Evolutionary conservation across 2,888 invertebrate genomes (phyloP), one percentile per base, ranked within the genome.

Genomic region (Trichogramma dendrolimi): DNA sequence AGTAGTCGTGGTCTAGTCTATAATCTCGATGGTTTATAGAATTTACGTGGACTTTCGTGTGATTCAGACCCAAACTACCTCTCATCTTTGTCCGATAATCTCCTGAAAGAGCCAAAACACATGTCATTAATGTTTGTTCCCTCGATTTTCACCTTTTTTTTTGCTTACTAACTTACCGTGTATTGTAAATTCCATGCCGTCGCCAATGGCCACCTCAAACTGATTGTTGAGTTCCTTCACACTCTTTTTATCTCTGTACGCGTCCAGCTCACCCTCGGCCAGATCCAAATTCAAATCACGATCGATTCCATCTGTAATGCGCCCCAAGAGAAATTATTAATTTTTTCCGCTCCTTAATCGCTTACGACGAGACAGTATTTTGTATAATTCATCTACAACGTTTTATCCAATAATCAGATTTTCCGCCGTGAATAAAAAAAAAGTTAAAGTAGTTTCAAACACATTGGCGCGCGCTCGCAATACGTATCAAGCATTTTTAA

Each of bases 161-260:
- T 3, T 27, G 27, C 27, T 27, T 2, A 27, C 40, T 10, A 38
- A 63, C 71, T 79, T 85, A 87, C 92, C 93, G 80, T 92, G 93
- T 82, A 94, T 93, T 57, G 92, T 93, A 76, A 94, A 92, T 80
- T 94, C 94, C 91, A 94, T 93, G 69, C 93, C 93, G 78, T 93
- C 93, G 54, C 93, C 93, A 74, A 94, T 92, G 66, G 93, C 92
- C 68, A 94, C 92, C 83, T 94, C 94, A 69, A 93, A 85, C 80
- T 92, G 90, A 62, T 80, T 80, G 65, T 78, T 77, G 6, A 78
- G 71, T 76, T 92, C 91, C 83, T 92, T 85, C 27, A 85, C 90
- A 73, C 90, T 88, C 80, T 93, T 94, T 80, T 92, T 92, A 75
- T 92, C 92, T 78, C 90, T 88, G 80, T 90, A 91, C 11, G 74